Evolutionary conservation across 2,888 invertebrate species (phyloP), one percentile per base, ranked within the genome.

Genomic region (Pristionchus mayeri): DNA sequence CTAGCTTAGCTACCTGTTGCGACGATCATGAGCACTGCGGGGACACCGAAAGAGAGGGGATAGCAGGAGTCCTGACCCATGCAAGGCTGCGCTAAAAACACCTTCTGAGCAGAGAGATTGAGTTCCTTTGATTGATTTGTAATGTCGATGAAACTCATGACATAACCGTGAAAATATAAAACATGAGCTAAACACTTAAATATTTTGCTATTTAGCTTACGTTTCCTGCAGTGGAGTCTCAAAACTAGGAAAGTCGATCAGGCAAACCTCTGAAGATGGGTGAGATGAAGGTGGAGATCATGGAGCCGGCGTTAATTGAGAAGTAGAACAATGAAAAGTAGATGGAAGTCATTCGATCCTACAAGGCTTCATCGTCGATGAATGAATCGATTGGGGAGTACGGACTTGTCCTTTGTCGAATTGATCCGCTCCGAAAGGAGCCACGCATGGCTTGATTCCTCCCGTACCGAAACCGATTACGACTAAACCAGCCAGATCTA

Each of bases 291-390:
- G 96, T 97, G 0, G 97, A 97, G 84, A 98, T 95, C 87, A 97
- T 95, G 89, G 97, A 96, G 18, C 98, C 98, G 57, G 94, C 92
- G 93, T 98, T 98, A 92, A 98, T 98, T 79, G 97, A 94, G 92
- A 98, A 97, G 94, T 98, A 98, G 93, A 98, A 98, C 4, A 97
- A 94, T 0, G 97, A 97, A 94, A 98, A 98, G 94, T 97, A 98
- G 86, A 95, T 95, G 24, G 95, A 95, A 85, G 97, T 94, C 92
- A 96, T 95, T 89, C 94, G 94, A 90, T 95, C 95, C 71, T 71
- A 44, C 13, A 44, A 44, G 44, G 6, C 44, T 44, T 44, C 7
- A 44, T 9, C 44, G 44, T n/a, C n/a, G n/a, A n/a, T n/a, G n/a
- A n/a, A n/a, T n/a, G n/a, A 30, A 37, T 67, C 21, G 3, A 37